Base-by-base conservation (phyloP, 2,888 invertebrate species). In the Torymus auratus region DNA sequence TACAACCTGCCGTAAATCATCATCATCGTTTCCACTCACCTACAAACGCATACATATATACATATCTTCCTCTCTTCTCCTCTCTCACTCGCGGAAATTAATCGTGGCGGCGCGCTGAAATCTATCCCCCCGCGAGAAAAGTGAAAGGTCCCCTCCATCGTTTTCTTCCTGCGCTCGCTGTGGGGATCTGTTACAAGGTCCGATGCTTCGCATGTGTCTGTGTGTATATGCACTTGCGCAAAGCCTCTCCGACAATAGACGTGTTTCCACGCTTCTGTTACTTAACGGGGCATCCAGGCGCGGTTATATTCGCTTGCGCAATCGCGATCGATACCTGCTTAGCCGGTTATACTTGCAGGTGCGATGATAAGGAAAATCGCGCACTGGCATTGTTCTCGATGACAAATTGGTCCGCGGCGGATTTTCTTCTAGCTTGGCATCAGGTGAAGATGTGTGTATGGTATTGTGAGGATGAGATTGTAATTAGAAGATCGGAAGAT, bases 121-220 rank as follows among this genome's bases (percentile, higher is more conserved):
- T 41, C 41, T 5, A 41, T 41, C 7, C 41, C 41, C 7, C 28
- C 64, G 13, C n/a, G 20, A n/a, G 28, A 53, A 20, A 65, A 71
- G 80, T 80, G 80, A 80, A 80, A 80, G 80, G 75, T 65, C 50
- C 52, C 17, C 52, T 13, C 70, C 7, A 41, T 41, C 7, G 5
- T 7, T 64, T 41, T 67, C 58, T 50, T 75, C 75, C 56, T 68
- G 50, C 15, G 12, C 58, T 41, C 15, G 14, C 58, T 13, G 41
- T 13, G 41, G 52, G 69, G 17, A 80, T 80, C 75, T 50, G 80
- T 80, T 80, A 80, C 80, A 80, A 80, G 80, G 80, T 80, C 64
- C 41, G 41, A 41, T 41, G 7, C 41, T 58, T 14, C 56, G 65
- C 23, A 52, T 69, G 70, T 12, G 0, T n/a, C 15, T n/a, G 12